Base-by-base conservation (phyloP, 2,797 vertebrate species). In the Erpetoichthys calabaricus region DNA sequence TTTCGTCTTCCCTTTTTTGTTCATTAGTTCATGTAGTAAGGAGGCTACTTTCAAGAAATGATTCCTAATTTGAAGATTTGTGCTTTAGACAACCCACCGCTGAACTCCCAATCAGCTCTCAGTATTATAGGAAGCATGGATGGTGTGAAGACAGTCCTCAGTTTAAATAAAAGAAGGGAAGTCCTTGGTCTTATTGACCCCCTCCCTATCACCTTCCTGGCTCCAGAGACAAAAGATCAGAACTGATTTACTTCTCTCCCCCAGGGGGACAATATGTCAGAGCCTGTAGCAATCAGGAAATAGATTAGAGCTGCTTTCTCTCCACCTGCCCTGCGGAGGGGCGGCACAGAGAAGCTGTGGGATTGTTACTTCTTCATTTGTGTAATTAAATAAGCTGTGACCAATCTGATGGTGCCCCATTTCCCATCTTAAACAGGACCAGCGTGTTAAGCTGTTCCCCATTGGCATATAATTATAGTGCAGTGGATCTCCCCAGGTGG, bases 251-350 rank as follows among this genome's bases (percentile, higher is more conserved):
- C 75, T 74, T 57, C 72, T 72, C 67, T 77, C 80, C 81, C 77
- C 77, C 77, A 75, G 76, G 77, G 77, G 82, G 79, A 78, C 72
- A 77, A 71, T 84, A 82, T 82, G 70, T 80, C 74, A 69, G 72
- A 75, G 74, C 75, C 73, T 70, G 75, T 68, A 77, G 76, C 74
- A 81, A 83, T 84, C 80, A 85, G 75, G 77, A 78, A 78, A 78
- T 72, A 75, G 65, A 72, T 75, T 67, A 73, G 80, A 80, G 73
- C 77, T 69, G 68, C 71, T 79, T 75, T 70, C 67, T 68, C 80
- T 71, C 64, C 70, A 74, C 64, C 63, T 73, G 70, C 71, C 78
- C 72, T 63, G 64, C 59, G 71, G 72, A 71, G 57, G 10, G 70
- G 68, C 65, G 67, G 50, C 67, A 70, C 61, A 68, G 75, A 76